A percentile compares a stretch with the other conserved stretches of the same genome.
phyloP scores from a whole-genome alignment of 2,888 invertebrate species.

The Agonopterix alstromeriana region DNA sequence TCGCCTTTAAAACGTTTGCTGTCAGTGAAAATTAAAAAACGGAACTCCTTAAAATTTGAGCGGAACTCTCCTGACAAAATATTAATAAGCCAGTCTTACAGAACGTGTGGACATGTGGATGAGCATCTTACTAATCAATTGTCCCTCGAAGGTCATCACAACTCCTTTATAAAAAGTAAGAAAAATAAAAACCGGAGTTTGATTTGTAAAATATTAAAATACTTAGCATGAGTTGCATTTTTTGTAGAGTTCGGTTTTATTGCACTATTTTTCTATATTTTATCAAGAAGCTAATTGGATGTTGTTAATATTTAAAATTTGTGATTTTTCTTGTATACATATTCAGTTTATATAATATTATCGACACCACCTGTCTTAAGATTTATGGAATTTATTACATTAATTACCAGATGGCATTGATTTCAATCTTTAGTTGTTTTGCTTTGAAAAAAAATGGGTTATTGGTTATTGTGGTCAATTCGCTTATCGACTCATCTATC shows the following conservation, averaged over 20 bases:
- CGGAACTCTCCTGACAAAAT: not conserved
- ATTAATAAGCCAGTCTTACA: not conserved
- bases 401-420: too few relatives aligned
- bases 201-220: constrained; percentile 27
- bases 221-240: constrained; percentile 10
- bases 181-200: constrained; percentile 23
- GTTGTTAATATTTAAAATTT: not conserved
- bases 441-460: too few relatives aligned
- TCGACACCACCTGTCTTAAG: too few relatives aligned
- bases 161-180: constrained; percentile 4
- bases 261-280: not conserved
- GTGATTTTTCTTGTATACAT: not conserved
- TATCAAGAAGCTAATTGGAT: constrained; percentile 1
- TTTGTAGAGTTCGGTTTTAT: constrained; percentile 13
- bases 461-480: not conserved
- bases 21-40: too few relatives aligned
- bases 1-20: too few relatives aligned
- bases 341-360: too few relatives aligned
- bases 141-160: constrained; percentile 1
- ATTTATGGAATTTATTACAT: too few relatives aligned
- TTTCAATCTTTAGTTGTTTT: too few relatives aligned
- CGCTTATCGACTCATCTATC: constrained; percentile 5
- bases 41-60: not conserved
- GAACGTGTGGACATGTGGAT: not conserved
- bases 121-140: constrained; percentile 16